A percentile compares a stretch with the other conserved stretches of the same genome.
phyloP scores from a whole-genome alignment of 1,140 invertebrate species.

The Dinoponera quadriceps region DNA sequence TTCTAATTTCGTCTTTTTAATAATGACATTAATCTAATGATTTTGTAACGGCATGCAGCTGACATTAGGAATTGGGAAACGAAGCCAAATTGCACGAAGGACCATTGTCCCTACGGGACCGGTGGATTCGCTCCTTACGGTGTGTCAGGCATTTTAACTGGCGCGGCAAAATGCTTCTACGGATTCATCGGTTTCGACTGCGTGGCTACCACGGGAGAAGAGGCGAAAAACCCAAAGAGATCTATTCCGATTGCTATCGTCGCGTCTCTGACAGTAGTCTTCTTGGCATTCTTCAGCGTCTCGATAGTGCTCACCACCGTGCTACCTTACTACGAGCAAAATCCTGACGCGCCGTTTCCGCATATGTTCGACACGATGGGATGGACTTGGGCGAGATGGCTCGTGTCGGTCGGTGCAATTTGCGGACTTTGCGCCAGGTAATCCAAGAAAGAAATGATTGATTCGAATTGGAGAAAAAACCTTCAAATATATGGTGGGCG shows the following conservation, averaged over 20 bases:
- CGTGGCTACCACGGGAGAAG: conserved; percentile 93
- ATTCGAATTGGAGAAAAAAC: background rate
- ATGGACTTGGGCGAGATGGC: conserved; percentile 90
- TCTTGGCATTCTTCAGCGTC: conserved; percentile 95
- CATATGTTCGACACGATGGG: conserved; percentile 90
- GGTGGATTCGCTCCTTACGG: conserved; percentile 95
- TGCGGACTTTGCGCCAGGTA: conserved; percentile 91
- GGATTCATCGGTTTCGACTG: conserved; percentile 97
- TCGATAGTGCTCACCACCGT: conserved; percentile 95
- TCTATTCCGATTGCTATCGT: conserved; percentile 96
- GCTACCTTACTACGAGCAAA: conserved; percentile 93
- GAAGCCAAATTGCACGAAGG: conserved; percentile 83
- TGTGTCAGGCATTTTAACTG: conserved; percentile 91
- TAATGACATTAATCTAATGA: too few relatives aligned
- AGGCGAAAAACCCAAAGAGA: conserved; percentile 95
- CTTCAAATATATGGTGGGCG: background rate
- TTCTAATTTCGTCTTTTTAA: too few relatives aligned
- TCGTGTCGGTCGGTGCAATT: conserved; percentile 92
- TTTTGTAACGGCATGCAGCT: conserved; percentile 77
- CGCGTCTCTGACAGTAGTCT: conserved; percentile 92
- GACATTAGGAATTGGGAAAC: conserved; percentile 90
- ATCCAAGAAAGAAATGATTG: background rate
- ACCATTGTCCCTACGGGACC: conserved; percentile 85
- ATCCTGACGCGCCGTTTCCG: conserved; percentile 90
- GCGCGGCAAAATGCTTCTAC: conserved; percentile 96